These are phyloP conservation scores for Proterorhinus semilunaris DNA, from an alignment of 2,113 vertebrate genomes.

Conservation along the genomic window DNA sequence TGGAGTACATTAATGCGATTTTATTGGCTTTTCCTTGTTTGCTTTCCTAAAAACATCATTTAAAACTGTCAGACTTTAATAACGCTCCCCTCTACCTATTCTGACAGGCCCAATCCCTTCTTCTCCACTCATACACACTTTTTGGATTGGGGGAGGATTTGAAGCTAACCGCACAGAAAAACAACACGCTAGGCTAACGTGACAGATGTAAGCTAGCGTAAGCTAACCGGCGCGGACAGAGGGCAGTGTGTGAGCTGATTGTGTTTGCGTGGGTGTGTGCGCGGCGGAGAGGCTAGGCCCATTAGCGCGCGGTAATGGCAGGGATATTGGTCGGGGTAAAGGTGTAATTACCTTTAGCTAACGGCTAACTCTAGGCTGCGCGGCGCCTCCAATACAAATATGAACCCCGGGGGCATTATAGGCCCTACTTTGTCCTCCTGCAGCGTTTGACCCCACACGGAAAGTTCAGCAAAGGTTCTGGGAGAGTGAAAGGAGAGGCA, in stretches of 20 bases:
- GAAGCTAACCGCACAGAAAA: slow-evolving; percentile 52
- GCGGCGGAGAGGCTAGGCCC: slow-evolving; percentile 53
- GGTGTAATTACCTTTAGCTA: slow-evolving; percentile 73
- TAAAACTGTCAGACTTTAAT: slow-evolving; percentile 15
- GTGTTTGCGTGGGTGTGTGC: slow-evolving; percentile 41
- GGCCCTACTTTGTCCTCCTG: slow-evolving; percentile 72
- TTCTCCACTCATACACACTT: slow-evolving; percentile 26
- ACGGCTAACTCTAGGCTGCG: slow-evolving; percentile 63
- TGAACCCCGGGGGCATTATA: slow-evolving; percentile 66
- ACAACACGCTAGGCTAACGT: slow-evolving; percentile 46
- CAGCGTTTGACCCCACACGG: slow-evolving; percentile 51
- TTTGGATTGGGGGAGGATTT: slow-evolving; percentile 30
- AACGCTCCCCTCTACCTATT: slow-evolving; percentile 21
- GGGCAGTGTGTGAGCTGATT: slow-evolving; percentile 60
- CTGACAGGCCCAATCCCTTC: slow-evolving; percentile 42
- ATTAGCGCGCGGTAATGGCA: slow-evolving; percentile 72
- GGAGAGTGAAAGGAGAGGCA: slow-evolving; percentile 8
- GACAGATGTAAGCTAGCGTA: slow-evolving; percentile 68
- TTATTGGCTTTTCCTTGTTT: slow-evolving; percentile 2
- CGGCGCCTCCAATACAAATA: slow-evolving; percentile 74
- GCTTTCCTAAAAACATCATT: slow-evolving; percentile 18
- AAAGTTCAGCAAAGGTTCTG: slow-evolving; percentile 53
- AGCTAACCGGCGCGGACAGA: slow-evolving; percentile 67
- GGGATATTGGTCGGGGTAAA: slow-evolving; percentile 73
- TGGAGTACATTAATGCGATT: not conserved